Conservation (phyloP, 2,113 vertebrate genomes). For the Trichomycterus rosablanca region DNA sequence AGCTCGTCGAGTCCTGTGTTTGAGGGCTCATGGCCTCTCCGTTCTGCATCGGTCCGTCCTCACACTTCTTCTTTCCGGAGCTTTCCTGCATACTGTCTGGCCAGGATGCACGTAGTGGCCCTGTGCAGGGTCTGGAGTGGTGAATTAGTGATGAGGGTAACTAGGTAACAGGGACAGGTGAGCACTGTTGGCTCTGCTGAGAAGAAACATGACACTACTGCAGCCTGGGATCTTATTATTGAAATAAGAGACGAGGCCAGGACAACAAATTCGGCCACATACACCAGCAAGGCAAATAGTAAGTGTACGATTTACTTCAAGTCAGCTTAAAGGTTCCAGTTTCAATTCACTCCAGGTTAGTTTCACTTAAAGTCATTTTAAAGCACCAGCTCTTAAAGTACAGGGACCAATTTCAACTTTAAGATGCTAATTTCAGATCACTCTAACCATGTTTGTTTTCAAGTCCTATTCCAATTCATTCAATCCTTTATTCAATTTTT, state of each 20-base stretch:
- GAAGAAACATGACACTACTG: constrained; percentile 61
- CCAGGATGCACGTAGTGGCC: constrained; percentile 32
- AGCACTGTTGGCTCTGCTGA: constrained; percentile 44
- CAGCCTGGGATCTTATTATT: constrained; percentile 53
- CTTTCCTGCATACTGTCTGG: constrained; percentile 57
- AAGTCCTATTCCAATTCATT: too few relatives aligned
- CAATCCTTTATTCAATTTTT: too few relatives aligned
- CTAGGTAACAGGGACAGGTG: constrained; percentile 64
- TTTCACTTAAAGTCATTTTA: too few relatives aligned
- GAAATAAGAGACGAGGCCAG: constrained; percentile 56
- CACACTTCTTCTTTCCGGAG: constrained; percentile 51
- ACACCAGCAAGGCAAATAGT: not conserved
- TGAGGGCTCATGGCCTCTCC: constrained; percentile 65
- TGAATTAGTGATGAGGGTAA: constrained; percentile 79
- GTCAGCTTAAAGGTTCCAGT: not conserved
- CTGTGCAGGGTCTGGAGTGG: constrained; percentile 11
- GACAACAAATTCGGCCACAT: constrained; percentile 40
- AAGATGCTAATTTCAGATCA: too few relatives aligned
- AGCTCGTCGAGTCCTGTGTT: constrained; percentile 65
- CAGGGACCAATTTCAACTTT: too few relatives aligned
- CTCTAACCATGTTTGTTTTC: too few relatives aligned
- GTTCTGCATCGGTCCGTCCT: constrained; percentile 60
- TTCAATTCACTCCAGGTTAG: not conserved
- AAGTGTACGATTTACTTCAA: not conserved
- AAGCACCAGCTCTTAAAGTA: too few relatives aligned